Evolutionary conservation across 2,113 vertebrate genomes (phyloP), one percentile per base, ranked within the genome.

Genomic region (Saimiri boliviensis): DNA sequence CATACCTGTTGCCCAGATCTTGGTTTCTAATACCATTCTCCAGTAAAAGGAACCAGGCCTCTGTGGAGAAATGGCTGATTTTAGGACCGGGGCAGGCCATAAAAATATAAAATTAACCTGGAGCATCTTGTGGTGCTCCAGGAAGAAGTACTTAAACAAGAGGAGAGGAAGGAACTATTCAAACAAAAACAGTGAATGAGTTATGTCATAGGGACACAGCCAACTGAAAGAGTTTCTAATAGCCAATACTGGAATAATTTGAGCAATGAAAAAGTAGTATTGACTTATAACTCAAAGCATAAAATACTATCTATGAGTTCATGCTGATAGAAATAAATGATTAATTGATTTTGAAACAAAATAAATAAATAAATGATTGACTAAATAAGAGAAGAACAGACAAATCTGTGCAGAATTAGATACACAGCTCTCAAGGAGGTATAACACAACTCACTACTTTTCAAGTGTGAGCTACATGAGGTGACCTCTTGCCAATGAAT

Each of bases 231-330:
- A 70, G 45, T 27, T 79, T 25, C 37, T 20, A 83, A 1, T 73
- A 56, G 47, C 58, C 40, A 56, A 42, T 79, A 73, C 30, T 91
- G 60, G 70, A 77, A 87, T 40, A 91, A 81, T 85, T 79, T 73
- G 47, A 82, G 77, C 47, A 93, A 79, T 42, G 95, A 79, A 89
- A 90, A 93, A 76, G 52, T 77, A 77, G 20, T 89, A 16, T 37
- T 85, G 60, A 32, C 25, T 83, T 93, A 68, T 82, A 79, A 87
- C 37, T 37, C 45, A 86, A 52, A 89, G 52, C 85, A 30, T 47
- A 94, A 94, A 95, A 82, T 56, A 58, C 27, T 91, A 82, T 52
- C 20, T 56, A 3, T 79, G 54, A 83, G 73, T 87, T 70, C 10
- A 40, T 89, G 60, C 21, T 85, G 54, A 81, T 88, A n/a, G 3